Conservation (phyloP, 2,113 vertebrate genomes). For the Charadrius vociferus region DNA sequence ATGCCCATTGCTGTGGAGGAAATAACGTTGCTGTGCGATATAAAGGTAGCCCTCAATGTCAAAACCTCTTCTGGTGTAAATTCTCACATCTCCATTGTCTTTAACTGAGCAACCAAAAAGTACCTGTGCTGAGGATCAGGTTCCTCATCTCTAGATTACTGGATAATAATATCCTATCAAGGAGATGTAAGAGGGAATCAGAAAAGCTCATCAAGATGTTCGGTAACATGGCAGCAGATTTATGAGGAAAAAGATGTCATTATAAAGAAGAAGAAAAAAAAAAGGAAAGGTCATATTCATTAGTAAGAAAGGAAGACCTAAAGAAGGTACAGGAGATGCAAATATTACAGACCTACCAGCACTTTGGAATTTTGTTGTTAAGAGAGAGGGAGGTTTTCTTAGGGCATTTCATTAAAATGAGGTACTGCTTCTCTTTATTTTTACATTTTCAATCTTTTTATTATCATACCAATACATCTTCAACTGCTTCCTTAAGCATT, state of each 20-base stretch:
- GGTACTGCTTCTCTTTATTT: conserved; percentile 22
- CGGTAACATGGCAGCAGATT: conserved; percentile 51
- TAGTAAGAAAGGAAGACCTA: neutral
- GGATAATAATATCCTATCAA: conserved; percentile 45
- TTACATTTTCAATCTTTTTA: conserved; percentile 29
- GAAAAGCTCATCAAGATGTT: conserved; percentile 58
- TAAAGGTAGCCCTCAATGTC: neutral
- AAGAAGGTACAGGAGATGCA: neutral
- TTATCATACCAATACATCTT: neutral
- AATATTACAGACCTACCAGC: neutral
- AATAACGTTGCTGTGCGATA: neutral
- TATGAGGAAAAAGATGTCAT: conserved; percentile 45
- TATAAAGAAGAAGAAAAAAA: neutral
- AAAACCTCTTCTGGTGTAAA: neutral
- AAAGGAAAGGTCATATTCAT: conserved; percentile 29
- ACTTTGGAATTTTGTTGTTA: neutral
- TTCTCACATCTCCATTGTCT: neutral
- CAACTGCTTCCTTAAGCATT: conserved; percentile 64
- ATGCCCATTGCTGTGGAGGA: neutral
- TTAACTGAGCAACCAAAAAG: neutral
- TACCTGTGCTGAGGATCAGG: neutral
- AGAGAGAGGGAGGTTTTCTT: neutral
- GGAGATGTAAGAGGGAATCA: conserved; percentile 50
- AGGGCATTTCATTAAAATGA: conserved; percentile 29
- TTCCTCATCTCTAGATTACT: neutral